phyloP scores from a whole-genome alignment of 2,113 vertebrate genomes.

The Platysternon megacephalum region DNA sequence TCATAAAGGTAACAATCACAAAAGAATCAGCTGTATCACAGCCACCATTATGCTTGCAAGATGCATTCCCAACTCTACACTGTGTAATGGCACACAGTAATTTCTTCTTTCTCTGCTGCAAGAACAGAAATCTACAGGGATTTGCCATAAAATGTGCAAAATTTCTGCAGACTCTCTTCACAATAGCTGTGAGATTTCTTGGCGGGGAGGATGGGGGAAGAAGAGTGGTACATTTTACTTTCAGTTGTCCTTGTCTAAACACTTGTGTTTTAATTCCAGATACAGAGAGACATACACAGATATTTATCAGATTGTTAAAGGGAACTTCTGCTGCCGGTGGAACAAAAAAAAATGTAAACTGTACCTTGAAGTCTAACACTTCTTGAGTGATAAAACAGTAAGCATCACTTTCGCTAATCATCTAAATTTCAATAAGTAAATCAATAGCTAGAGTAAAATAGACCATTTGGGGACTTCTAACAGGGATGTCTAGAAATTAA shows the following conservation, averaged over 20 bases:
- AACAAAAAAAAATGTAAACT: neutral
- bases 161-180: neutral
- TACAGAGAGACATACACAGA: slow-evolving; percentile 9
- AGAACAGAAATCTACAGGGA: neutral
- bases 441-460: neutral
- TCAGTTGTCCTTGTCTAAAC: neutral
- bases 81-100: neutral
- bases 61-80: neutral
- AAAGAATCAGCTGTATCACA: neutral
- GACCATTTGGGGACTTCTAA: neutral
- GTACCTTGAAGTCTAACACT: neutral
- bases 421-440: neutral
- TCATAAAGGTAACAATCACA: neutral
- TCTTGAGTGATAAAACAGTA: slow-evolving; percentile 15
- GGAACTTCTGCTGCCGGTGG: slow-evolving; percentile 1
- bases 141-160: neutral
- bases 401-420: neutral
- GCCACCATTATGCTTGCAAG: neutral
- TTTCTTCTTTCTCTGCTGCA: slow-evolving; percentile 17
- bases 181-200: neutral
- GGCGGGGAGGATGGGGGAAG: neutral
- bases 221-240: neutral
- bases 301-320: slow-evolving; percentile 20
- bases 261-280: neutral
- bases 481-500: neutral